Evolutionary conservation across 2,113 vertebrate species (phyloP), one percentile per base, ranked within the genome.

Genomic region (Gymnogyps californianus): DNA sequence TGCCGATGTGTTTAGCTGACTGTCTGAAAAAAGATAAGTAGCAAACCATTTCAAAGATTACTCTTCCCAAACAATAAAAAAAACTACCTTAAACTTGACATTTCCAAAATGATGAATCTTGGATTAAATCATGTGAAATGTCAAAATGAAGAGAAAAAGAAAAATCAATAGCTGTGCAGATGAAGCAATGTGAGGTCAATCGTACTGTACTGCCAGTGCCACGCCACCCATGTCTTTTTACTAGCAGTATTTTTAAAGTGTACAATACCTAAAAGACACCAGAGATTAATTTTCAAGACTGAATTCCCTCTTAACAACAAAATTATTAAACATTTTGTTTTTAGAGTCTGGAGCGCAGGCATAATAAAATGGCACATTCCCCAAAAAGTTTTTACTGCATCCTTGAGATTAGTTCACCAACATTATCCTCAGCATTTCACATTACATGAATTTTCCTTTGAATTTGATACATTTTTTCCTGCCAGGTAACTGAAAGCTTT

Each of bases 51-150:
- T 96, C 92, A 97, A 94, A 97, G 85, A 97, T 91, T 95, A 89
- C 80, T 96, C 94, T 97, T 86, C 78, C 89, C 67, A 97, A 98
- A 98, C 94, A 98, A 97, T 95, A 95, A 97, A 94, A 90, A 82
- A 77, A 87, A 31, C 31, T 57, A 88, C 75, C 95, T 97, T 94
- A 97, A 98, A 97, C 88, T 16, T 98, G 98, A 98, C 97, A 98
- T 98, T 98, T 98, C 97, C 92, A 92, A 97, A 96, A 92, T 96
- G 97, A 98, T 94, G 97, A 97, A 97, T 98, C 96, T 97, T 97
- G 96, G 96, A 97, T 96, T 98, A 98, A 98, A 98, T 97, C 97
- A 97, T 92, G 89, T 91, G 93, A 98, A 98, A 98, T 98, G 97
- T 98, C 97, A 98, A 97, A 98, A 98, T 91, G 96, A 97, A 98